Base-by-base conservation (phyloP, 1,140 invertebrate species). In the Armadillidium nasatum region DNA sequence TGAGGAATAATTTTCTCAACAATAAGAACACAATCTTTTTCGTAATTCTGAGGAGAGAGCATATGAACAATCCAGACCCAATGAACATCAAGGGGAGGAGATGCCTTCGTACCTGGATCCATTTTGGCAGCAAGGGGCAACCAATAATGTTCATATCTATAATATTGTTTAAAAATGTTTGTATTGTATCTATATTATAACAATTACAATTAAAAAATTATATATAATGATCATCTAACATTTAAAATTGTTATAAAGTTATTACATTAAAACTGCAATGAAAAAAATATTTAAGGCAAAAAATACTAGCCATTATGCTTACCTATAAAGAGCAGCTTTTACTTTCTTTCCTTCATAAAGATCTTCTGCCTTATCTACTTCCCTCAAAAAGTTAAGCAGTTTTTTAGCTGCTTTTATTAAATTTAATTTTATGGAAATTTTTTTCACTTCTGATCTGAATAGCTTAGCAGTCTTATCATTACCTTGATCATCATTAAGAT, bases 41-140 rank as follows among this genome's bases (percentile, higher is more conserved):
- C 72, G 46, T 79, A 79, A 23, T 71, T 22, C 15, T 72, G 54
- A 2, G 78, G 78, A 4, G 74, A 50, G 13, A 79, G 71, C 78
- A 79, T 79, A 60, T 79, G 78, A 21, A 76, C 74, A 19, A 77
- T 50, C 78, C 78, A 79, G 44, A 79, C 66, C 78, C 78, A 79
- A 43, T 79, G 78, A 13, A 79, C 71, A 69, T 79, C 78, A 43
- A 71, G 11, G 4, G 66, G 73, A 68, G 76, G 74, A 11, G 74
- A 66, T 33, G 71, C 43, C 7, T 60, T 60, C 11, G 19, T 60
- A 7, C 19, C 50, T 15, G 50, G 50, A 44, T 7, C 10, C 44
- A 46, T 76, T 71, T 76, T 44, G 10, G 44, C 22, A 21, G 50
- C 67, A 22, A 76, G 68, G 44, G 74, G 74, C 13, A 76, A 67